Conservation (phyloP, 1,140 invertebrate genomes). For the Bathynomus jamesi region DNA sequence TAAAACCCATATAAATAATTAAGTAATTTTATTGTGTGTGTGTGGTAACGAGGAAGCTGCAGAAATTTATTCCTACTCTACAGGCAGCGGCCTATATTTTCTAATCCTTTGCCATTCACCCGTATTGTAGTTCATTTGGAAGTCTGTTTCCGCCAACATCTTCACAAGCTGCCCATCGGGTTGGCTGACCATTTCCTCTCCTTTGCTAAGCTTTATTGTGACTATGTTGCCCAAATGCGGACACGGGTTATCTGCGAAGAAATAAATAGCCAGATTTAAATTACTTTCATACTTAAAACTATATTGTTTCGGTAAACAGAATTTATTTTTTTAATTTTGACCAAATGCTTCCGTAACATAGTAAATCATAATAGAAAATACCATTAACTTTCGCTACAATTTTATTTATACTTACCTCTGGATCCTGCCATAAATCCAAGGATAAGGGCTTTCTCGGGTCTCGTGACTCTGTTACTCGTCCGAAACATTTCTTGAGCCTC, state of each 20-base stretch:
- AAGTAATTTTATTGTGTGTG: too few relatives aligned
- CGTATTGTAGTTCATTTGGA: constrained; percentile 15
- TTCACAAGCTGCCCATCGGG: constrained; percentile 10
- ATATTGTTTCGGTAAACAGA: not conserved
- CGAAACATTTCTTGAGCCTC: constrained; percentile 96
- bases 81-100: constrained; percentile 9
- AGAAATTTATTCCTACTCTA: constrained; percentile 6
- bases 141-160: constrained; percentile 10
- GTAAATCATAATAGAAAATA: too few relatives aligned
- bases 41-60: too few relatives aligned
- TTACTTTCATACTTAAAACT: too few relatives aligned
- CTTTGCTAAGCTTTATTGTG: constrained; percentile 72
- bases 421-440: constrained; percentile 96
- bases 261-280: too few relatives aligned
- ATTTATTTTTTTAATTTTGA: not conserved
- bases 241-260: constrained; percentile 77
- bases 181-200: constrained; percentile 14
- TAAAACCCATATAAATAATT: too few relatives aligned
- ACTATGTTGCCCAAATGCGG: constrained; percentile 86
- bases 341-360: too few relatives aligned
- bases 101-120: constrained; percentile 10
- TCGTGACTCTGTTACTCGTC: constrained; percentile 87
- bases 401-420: constrained; percentile 55
- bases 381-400: too few relatives aligned
- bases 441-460: constrained; percentile 93